Conservation (phyloP, 2,888 invertebrate species). For the Lasioglossum lativentre region DNA sequence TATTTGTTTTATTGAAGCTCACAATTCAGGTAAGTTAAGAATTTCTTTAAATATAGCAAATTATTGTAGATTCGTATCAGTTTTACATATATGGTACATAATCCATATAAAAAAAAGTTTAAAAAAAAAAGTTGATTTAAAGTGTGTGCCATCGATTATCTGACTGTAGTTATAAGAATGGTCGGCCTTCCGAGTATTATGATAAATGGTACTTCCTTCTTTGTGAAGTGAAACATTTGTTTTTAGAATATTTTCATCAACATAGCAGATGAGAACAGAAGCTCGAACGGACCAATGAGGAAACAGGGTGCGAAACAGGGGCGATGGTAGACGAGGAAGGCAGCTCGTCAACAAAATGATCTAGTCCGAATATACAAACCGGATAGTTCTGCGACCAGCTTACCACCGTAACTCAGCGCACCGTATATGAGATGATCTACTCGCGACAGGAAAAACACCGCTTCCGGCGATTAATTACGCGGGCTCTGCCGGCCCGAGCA, state of each 20-base stretch:
- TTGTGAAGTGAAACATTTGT: too few species aligned
- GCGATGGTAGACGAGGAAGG: background rate
- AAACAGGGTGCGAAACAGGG: background rate
- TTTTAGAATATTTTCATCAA: background rate
- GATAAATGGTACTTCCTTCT: too few species aligned
- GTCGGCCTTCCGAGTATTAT: too few species aligned
- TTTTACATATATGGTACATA: too few species aligned
- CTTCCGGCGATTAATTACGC: constrained; percentile 43
- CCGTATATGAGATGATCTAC: background rate
- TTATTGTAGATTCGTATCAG: too few species aligned
- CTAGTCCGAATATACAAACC: background rate
- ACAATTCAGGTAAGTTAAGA: too few species aligned
- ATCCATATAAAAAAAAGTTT: too few species aligned
- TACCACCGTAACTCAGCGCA: background rate
- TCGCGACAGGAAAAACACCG: constrained; percentile 16
- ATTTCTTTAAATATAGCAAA: too few species aligned
- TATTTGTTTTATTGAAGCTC: too few species aligned
- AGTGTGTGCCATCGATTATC: too few species aligned
- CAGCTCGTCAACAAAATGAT: background rate
- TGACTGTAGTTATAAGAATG: too few species aligned
- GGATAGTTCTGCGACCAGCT: background rate
- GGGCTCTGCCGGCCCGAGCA: constrained; percentile 15
- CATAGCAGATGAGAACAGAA: background rate
- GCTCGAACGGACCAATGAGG: background rate
- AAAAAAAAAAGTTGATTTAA: too few species aligned